Conservation (phyloP, 2,113 vertebrate species). For the Clupea harengus region DNA sequence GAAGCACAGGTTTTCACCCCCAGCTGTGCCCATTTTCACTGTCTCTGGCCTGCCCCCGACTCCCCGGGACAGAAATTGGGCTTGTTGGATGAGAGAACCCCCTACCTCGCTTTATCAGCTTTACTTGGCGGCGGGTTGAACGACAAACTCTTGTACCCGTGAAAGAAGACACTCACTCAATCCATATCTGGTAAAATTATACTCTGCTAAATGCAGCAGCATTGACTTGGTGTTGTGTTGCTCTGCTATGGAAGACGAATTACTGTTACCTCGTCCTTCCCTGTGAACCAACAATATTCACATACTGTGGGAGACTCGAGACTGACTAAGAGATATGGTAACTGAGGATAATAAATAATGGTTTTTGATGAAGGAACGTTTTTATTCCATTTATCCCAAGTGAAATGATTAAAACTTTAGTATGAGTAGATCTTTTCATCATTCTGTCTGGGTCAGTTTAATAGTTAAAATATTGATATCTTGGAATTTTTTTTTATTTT, state of each 20-base stretch:
- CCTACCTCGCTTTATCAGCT: background rate
- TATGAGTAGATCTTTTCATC: background rate
- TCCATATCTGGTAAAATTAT: conserved; percentile 13
- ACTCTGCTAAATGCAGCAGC: background rate
- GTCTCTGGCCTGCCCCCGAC: background rate
- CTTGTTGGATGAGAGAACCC: conserved; percentile 10
- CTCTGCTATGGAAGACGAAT: background rate
- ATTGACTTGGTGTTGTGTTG: background rate
- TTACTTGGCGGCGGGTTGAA: background rate
- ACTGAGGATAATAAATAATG: background rate
- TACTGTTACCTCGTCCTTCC: background rate
- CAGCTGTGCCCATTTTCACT: conserved; percentile 13
- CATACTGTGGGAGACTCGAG: background rate
- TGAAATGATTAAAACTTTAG: background rate
- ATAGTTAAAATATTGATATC: background rate
- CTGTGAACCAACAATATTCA: background rate
- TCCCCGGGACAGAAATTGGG: conserved; percentile 12
- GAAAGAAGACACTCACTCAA: background rate
- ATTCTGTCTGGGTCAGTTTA: background rate
- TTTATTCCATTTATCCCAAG: background rate
- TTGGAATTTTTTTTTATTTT: background rate
- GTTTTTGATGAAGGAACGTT: background rate
- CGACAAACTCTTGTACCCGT: background rate
- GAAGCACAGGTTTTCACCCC: background rate
- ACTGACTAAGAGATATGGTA: background rate